These are phyloP conservation scores for Isichthys henryi DNA, from an alignment of 2,113 vertebrate species.

Conservation along the genomic window DNA sequence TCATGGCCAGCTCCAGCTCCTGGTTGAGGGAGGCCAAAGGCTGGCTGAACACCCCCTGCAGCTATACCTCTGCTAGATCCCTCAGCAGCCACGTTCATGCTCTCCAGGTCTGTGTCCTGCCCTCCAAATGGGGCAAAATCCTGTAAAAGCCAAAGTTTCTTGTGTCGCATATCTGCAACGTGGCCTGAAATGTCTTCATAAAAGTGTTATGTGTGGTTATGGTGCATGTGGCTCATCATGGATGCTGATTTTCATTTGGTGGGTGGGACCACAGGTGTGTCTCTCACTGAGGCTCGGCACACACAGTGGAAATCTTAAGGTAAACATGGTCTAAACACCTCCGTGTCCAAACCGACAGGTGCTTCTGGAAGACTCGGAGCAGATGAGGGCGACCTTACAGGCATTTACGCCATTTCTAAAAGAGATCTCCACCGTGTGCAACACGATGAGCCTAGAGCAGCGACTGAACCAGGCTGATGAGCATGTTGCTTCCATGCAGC, in stretches of 20 bases:
- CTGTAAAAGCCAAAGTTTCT: background rate
- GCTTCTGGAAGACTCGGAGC: constrained; percentile 78
- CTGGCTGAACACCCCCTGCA: constrained; percentile 59
- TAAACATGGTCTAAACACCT: background rate
- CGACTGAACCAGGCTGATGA: constrained; percentile 53
- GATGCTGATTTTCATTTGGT: background rate
- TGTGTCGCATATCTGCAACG: background rate
- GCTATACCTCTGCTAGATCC: constrained; percentile 63
- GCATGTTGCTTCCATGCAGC: constrained; percentile 63
- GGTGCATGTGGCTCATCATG: background rate
- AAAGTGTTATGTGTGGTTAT: background rate
- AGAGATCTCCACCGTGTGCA: constrained; percentile 69
- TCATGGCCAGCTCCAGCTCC: constrained; percentile 54
- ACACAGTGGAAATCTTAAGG: background rate
- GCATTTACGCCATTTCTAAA: constrained; percentile 58
- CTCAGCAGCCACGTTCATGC: constrained; percentile 62
- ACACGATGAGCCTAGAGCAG: constrained; percentile 56
- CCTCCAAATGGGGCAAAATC: background rate
- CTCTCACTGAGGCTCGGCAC: background rate
- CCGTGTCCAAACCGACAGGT: constrained; percentile 52
- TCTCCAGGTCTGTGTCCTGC: constrained; percentile 64
- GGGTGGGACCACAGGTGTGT: background rate
- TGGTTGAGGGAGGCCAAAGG: constrained; percentile 73
- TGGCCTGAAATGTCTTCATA: background rate
- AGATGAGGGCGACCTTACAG: constrained; percentile 66